Evolutionary conservation across 2,797 vertebrate genomes (phyloP), one percentile per base, ranked within the genome.

Genomic region (Brachymystax lenok): DNA sequence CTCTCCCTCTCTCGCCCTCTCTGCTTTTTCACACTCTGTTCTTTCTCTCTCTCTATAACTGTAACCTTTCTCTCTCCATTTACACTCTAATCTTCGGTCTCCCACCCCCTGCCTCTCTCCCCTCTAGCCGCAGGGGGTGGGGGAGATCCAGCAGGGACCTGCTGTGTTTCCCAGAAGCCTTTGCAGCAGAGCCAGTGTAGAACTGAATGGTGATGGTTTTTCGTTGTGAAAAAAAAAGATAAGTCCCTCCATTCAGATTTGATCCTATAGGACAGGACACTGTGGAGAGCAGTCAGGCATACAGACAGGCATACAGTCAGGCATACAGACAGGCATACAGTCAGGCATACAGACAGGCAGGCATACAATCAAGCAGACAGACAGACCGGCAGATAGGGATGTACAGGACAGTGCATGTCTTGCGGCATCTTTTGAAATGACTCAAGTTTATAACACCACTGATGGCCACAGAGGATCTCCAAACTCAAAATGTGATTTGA

Each of bases 201-300:
- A 63, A 63, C 77, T 88, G 88, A 89, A 89, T 81, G 84, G 75
- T 77, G 82, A 66, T 85, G 81, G 77, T 79, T 61, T 87, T 88
- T 86, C 10, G 85, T 74, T 69, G 63, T 79, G 77, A 8, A 72
- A 68, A 78, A 77, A 66, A 68, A 33, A 33, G 30, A 33, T 33
- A 33, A 6, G 40, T 76, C 52, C 33, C 73, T 79, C 69, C 40
- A 46, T 46, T 46, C 40, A 12, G 10, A 46, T 46, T 12, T 46
- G 10, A 46, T 46, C 40, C 40, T 69, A 76, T 77, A 68, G 14
- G 86, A 85, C 85, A 83, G 83, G 77, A 46, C 40, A 46, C 40
- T 10, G 40, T 46, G 8, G 40, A 46, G 1, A 46, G 40, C 74
- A 68, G 66, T 69, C 10, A 51, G 30, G 19, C 40, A 40, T 7